These are phyloP conservation scores for Hetaerina titia DNA, from an alignment of 2,888 invertebrate species.

Conservation along the genomic window DNA sequence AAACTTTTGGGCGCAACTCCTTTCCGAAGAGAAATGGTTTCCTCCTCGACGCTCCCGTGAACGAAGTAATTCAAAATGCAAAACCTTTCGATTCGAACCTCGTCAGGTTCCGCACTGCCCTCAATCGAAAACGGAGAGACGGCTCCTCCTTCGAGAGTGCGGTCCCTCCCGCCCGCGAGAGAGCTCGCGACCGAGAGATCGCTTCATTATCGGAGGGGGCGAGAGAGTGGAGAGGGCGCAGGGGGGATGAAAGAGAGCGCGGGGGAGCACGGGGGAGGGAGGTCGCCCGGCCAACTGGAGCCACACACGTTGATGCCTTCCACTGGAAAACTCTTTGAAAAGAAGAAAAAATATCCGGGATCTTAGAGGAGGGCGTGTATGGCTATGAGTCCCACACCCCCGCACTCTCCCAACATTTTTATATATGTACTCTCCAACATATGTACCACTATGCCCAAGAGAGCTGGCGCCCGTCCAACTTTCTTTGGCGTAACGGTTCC, in stretches of 20 bases:
- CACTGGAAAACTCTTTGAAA: not conserved
- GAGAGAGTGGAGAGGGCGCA: not conserved
- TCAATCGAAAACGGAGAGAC: not conserved
- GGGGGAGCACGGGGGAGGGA: not conserved
- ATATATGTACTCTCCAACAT: not conserved
- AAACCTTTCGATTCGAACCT: not conserved
- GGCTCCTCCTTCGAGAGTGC: not conserved
- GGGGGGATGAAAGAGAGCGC: not conserved
- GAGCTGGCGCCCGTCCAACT: conserved; percentile 52
- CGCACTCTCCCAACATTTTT: not conserved
- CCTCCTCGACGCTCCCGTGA: not conserved
- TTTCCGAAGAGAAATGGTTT: not conserved
- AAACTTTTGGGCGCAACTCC: too few species aligned
- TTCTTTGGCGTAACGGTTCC: conserved; percentile 64
- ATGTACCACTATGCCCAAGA: conserved; percentile 25
- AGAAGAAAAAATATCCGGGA: not conserved
- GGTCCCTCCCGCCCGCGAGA: not conserved
- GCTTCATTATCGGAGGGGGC: conserved; percentile 4
- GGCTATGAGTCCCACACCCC: not conserved
- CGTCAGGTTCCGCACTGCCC: not conserved
- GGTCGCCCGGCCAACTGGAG: conserved; percentile 11
- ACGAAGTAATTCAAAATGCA: not conserved
- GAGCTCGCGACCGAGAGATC: not conserved
- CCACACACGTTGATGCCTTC: conserved; percentile 50
- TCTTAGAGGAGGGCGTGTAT: not conserved